Evolutionary conservation across 2,888 invertebrate species (phyloP).

Genomic region (Idaea biselata): DNA sequence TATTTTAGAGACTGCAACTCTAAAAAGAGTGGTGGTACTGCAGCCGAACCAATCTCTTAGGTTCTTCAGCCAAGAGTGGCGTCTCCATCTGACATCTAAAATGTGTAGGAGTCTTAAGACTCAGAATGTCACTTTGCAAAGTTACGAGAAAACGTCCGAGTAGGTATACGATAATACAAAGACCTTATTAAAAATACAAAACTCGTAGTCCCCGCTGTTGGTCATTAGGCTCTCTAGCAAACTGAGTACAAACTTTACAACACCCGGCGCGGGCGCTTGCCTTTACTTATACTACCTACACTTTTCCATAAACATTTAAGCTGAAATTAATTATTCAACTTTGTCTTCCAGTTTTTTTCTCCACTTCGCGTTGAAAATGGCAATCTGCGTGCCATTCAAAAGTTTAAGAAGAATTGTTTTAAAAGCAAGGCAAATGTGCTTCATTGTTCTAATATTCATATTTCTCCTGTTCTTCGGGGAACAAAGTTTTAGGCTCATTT

Average conservation of each 20-base stretch:
- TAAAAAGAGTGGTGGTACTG: no score
- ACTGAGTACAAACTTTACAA: conserved; percentile 41
- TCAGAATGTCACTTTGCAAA: conserved; percentile 16
- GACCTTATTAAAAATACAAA: conserved; percentile 64
- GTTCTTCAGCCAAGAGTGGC: no score
- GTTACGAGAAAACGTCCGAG: conserved; percentile 34
- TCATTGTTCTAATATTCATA: conserved; percentile 4
- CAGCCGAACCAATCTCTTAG: no score
- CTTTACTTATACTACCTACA: conserved; percentile 39
- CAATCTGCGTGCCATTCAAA: conserved; percentile 23
- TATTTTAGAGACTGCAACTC: no score
- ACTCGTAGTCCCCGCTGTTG: conserved; percentile 46
- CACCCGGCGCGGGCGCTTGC: conserved; percentile 38
- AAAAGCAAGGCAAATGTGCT: background rate
- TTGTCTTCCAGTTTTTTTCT: conserved; percentile 36
- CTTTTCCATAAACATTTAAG: conserved; percentile 43
- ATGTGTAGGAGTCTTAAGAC: background rate
- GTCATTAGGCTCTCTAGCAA: conserved; percentile 45
- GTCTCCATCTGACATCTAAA: no score
- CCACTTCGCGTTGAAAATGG: conserved; percentile 19
- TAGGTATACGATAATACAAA: conserved; percentile 38
- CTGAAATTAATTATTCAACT: conserved; percentile 46
- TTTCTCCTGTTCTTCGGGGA: background rate
- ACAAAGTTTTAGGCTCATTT: background rate
- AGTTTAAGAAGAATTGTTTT: conserved; percentile 9